Percentiles rank a stretch among this genome's conserved stretches.
Evolutionary conservation across 2,888 invertebrate genomes (phyloP).

Genomic region (Acrocyrtus sp.): DNA sequence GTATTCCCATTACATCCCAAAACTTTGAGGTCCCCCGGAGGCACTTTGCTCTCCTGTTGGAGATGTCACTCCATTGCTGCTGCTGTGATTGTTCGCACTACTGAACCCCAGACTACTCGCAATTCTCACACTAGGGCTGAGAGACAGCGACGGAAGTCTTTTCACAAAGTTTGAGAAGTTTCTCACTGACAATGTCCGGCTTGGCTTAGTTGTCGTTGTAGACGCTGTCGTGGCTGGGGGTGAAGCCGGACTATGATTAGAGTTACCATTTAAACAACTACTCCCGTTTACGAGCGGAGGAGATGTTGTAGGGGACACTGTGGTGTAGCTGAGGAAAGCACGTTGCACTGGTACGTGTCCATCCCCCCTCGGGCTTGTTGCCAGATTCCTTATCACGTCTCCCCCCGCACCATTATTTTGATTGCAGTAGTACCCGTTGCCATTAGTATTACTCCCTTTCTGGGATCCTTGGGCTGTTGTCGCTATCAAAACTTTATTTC

Average conservation of each 20-base stretch:
- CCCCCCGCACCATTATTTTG: conserved; percentile 25
- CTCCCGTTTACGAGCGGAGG: background rate
- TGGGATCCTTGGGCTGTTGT: background rate
- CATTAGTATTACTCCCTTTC: too few species aligned
- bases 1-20: conserved; percentile 15
- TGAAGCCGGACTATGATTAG: conserved; percentile 4
- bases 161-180: conserved; percentile 37
- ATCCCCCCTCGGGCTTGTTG: too few species aligned
- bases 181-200: conserved; percentile 38
- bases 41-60: background rate
- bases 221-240: background rate
- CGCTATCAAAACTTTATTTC: conserved; percentile 7
- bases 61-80: background rate
- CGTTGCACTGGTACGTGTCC: too few species aligned
- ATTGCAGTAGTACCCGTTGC: conserved; percentile 29
- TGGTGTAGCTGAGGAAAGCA: background rate
- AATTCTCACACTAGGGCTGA: conserved; percentile 42
- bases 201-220: conserved; percentile 9
- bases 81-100: conserved; percentile 17
- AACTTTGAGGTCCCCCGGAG: conserved; percentile 1
- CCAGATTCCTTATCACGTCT: background rate
- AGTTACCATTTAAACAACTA: conserved; percentile 21
- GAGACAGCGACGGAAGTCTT: conserved; percentile 29
- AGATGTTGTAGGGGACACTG: conserved; percentile 2
- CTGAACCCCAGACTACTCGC: conserved; percentile 37